Conservation (phyloP, 2,113 vertebrate genomes). For the Elanoides forficatus region DNA sequence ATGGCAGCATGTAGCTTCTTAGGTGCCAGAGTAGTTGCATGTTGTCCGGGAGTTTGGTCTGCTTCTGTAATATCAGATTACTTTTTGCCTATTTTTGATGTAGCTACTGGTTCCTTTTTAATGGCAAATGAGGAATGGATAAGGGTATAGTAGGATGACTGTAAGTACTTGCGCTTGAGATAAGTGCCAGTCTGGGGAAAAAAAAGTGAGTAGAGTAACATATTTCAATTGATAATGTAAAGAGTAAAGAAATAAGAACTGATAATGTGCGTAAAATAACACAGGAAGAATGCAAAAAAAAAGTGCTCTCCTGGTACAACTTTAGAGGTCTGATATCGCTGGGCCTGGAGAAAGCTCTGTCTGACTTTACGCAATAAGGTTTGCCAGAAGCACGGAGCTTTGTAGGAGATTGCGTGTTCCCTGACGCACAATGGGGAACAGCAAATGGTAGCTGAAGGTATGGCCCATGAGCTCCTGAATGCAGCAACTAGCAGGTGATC, state of each 20-base stretch:
- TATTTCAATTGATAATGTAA: background rate
- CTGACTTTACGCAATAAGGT: background rate
- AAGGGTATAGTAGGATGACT: background rate
- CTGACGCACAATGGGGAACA: background rate
- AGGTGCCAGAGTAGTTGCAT: background rate
- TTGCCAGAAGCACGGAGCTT: background rate
- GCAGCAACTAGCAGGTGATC: background rate
- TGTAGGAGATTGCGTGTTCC: background rate
- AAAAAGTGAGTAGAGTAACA: background rate
- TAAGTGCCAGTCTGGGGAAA: background rate
- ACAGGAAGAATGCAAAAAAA: background rate
- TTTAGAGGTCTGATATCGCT: background rate
- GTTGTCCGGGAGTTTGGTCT: background rate
- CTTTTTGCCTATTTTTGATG: background rate
- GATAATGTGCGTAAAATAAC: background rate
- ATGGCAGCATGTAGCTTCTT: background rate
- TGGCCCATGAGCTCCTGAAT: fast-evolving
- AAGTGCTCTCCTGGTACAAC: too few species aligned
- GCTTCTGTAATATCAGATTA: background rate
- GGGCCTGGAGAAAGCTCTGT: background rate
- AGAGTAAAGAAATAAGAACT: background rate
- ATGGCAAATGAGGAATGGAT: background rate
- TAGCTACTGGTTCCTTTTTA: background rate
- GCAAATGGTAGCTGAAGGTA: background rate
- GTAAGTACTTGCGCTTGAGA: background rate